phyloP scores from a whole-genome alignment of 2,113 vertebrate genomes.

The Syrrhaptes paradoxus region DNA sequence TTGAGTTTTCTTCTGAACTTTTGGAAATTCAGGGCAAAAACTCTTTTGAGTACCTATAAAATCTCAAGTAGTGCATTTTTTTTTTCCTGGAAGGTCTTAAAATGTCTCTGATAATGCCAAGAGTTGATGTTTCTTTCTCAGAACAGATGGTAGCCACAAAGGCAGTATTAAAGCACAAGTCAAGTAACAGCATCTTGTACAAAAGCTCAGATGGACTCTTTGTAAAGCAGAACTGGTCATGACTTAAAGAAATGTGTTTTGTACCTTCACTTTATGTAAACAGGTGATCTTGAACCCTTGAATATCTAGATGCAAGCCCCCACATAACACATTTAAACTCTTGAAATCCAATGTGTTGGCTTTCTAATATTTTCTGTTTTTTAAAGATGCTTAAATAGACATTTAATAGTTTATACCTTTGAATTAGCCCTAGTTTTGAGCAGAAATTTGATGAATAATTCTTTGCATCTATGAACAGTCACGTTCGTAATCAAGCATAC shows the following conservation, averaged over 20 bases:
- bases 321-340: background rate
- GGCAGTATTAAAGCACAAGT: background rate
- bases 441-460: background rate
- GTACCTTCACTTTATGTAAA: background rate
- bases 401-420: background rate
- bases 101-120: background rate
- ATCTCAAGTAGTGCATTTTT: background rate
- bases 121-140: background rate
- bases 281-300: background rate
- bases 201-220: background rate
- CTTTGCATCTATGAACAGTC: background rate
- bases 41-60: background rate
- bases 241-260: background rate
- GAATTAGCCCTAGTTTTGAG: background rate
- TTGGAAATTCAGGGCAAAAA: background rate
- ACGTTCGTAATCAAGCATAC: background rate
- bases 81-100: background rate
- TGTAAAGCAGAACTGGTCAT: background rate
- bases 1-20: background rate
- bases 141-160: slow-evolving; percentile 8
- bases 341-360: background rate
- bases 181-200: background rate
- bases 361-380: background rate
- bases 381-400: background rate
- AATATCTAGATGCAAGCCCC: background rate